Conservation (phyloP, 2,888 invertebrate species). For the Drosophila diplacantha region DNA sequence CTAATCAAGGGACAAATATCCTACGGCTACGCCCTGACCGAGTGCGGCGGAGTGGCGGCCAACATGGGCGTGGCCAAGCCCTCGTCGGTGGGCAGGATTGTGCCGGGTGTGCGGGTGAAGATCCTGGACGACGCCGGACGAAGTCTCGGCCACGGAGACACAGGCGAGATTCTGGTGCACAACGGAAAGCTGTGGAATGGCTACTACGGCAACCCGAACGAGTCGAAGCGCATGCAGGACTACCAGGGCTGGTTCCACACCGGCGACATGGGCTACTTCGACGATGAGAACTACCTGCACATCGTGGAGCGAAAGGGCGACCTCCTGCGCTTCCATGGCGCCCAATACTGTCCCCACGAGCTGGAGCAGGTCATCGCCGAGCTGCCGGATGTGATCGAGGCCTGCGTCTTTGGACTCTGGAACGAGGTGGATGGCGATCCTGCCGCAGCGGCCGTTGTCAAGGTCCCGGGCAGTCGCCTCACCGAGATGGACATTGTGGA, state of each 20-base stretch:
- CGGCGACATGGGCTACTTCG: conserved; percentile 77
- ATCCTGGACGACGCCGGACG: conserved; percentile 71
- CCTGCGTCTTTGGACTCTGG: conserved; percentile 73
- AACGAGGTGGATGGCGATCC: conserved; percentile 73
- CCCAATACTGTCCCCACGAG: conserved; percentile 73
- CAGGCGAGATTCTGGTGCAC: conserved; percentile 74
- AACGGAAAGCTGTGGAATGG: conserved; percentile 70
- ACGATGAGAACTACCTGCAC: conserved; percentile 72
- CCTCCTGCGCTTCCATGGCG: conserved; percentile 71
- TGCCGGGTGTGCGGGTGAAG: conserved; percentile 66
- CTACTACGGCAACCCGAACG: conserved; percentile 73
- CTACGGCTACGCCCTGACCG: conserved; percentile 72
- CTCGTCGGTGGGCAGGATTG: conserved; percentile 68
- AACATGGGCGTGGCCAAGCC: conserved; percentile 67
- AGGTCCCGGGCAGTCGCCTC: conserved; percentile 59
- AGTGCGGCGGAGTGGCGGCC: conserved; percentile 67
- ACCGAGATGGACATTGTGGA: conserved; percentile 70
- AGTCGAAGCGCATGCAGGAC: conserved; percentile 69
- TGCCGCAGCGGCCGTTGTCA: conserved; percentile 74
- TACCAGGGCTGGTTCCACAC: conserved; percentile 75
- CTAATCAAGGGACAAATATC: conserved; percentile 65
- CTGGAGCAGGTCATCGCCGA: conserved; percentile 73
- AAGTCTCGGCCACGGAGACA: conserved; percentile 65
- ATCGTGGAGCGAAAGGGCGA: conserved; percentile 73
- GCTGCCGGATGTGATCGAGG: conserved; percentile 70